Conservation (phyloP, 2,113 vertebrate genomes). For the Tragelaphus buxtoni region DNA sequence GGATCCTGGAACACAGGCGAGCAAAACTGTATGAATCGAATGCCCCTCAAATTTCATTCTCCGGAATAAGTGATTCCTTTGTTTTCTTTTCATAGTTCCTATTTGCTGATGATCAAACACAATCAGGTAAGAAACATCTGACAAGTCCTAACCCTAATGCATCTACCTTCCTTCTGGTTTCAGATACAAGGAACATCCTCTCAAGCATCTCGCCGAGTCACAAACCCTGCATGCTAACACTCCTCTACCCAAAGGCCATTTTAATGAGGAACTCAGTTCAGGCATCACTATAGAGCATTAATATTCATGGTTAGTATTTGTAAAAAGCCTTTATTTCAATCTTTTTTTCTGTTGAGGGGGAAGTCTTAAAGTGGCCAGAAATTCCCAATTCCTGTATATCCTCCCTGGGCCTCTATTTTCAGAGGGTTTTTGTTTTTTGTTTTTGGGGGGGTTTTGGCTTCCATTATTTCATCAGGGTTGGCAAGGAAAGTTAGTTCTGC, state of each 20-base stretch:
- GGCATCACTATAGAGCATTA: slow-evolving; percentile 56
- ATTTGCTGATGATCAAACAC: neutral
- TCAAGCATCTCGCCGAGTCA: neutral
- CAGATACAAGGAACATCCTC: neutral
- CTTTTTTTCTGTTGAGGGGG: slow-evolving; percentile 54
- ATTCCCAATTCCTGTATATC: slow-evolving; percentile 61
- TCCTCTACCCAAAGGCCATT: slow-evolving; percentile 3
- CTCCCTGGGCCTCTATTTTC: slow-evolving; percentile 45
- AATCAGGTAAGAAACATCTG: neutral
- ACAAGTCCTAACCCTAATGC: neutral
- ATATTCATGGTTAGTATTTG: slow-evolving; percentile 68
- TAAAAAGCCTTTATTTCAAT: slow-evolving; percentile 60
- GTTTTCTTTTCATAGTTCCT: neutral
- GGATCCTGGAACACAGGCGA: rapidly evolving
- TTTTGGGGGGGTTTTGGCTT: neutral
- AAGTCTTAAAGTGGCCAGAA: slow-evolving; percentile 55
- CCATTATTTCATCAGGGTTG: slow-evolving; percentile 62
- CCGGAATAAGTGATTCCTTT: neutral
- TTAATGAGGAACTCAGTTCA: slow-evolving; percentile 54
- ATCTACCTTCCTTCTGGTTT: slow-evolving; percentile 8
- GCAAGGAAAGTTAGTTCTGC: slow-evolving; percentile 63
- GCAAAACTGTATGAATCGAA: neutral
- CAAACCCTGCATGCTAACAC: neutral
- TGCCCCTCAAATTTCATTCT: neutral
- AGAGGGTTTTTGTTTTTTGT: neutral